Conservation (phyloP, 2,888 invertebrate genomes). For the Drosophila pegasa region DNA sequence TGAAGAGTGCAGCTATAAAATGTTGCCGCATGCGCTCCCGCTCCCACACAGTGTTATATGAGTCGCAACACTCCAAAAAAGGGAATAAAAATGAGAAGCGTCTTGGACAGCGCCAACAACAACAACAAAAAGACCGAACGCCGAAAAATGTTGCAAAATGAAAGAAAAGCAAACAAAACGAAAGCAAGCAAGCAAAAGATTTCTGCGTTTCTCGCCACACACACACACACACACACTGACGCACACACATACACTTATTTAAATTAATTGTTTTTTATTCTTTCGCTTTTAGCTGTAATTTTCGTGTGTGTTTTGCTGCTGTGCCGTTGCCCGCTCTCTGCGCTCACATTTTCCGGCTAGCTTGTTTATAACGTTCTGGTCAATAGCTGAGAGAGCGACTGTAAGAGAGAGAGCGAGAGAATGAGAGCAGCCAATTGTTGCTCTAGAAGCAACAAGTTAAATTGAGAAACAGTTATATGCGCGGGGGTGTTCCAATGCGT, state of each 20-base stretch:
- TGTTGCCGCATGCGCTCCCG: conserved; percentile 59
- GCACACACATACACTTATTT: conserved; percentile 34
- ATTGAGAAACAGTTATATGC: conserved; percentile 13
- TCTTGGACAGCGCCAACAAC: conserved; percentile 68
- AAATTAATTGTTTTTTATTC: conserved; percentile 65
- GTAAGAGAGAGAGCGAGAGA: not conserved
- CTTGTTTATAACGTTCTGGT: conserved; percentile 63
- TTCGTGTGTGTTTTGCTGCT: conserved; percentile 35
- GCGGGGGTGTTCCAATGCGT: conserved; percentile 32
- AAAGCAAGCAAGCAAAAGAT: conserved; percentile 59
- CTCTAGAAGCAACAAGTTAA: conserved; percentile 72
- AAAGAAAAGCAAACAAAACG: conserved; percentile 70
- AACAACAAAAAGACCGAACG: conserved; percentile 64
- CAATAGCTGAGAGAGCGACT: conserved; percentile 28
- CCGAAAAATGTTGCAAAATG: conserved; percentile 78
- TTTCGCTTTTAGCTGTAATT: conserved; percentile 49
- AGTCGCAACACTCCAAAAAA: conserved; percentile 85
- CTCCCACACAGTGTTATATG: conserved; percentile 83
- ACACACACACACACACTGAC: conserved; percentile 32
- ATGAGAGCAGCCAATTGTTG: conserved; percentile 66
- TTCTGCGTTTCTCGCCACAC: conserved; percentile 58
- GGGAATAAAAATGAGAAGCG: conserved; percentile 84
- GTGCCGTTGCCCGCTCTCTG: conserved; percentile 20
- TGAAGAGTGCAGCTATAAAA: conserved; percentile 77
- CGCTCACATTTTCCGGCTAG: conserved; percentile 67